These are phyloP conservation scores for Typhlomys cinereus DNA, from an alignment of 2,113 vertebrate genomes.

Conservation along the genomic window DNA sequence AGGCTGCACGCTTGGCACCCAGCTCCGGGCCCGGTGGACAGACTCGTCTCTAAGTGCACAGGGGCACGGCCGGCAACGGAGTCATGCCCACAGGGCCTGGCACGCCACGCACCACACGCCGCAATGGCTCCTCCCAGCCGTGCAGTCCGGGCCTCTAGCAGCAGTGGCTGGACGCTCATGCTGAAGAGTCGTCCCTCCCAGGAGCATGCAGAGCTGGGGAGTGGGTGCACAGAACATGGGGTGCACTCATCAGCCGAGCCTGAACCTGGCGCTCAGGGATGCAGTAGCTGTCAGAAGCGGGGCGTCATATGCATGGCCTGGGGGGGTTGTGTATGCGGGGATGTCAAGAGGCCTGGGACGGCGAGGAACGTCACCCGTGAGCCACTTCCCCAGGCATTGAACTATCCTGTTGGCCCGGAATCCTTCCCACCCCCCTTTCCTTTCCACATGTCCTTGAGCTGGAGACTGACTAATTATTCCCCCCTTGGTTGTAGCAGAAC, in stretches of 20 bases:
- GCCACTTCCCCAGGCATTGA: not conserved
- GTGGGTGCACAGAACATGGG: not conserved
- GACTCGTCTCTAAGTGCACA: not conserved
- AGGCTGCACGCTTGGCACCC: not conserved
- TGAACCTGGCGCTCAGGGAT: not conserved
- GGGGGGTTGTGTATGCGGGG: not conserved
- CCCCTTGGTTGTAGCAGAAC: not conserved
- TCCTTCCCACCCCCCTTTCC: not conserved
- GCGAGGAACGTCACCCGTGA: constrained; percentile 46
- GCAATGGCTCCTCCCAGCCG: not conserved
- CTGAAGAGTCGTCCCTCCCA: not conserved
- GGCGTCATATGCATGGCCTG: not conserved
- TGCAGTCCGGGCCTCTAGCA: not conserved
- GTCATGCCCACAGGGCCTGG: not conserved
- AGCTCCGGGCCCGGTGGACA: not conserved
- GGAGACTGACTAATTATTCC: not conserved
- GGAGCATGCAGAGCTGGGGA: too few species aligned
- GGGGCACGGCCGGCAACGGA: too few species aligned
- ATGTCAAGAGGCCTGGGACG: not conserved
- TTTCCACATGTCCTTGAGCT: not conserved
- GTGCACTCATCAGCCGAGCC: not conserved
- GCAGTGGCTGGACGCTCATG: not conserved
- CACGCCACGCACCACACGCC: not conserved
- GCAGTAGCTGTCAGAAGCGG: not conserved
- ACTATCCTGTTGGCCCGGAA: not conserved